Conservation (phyloP, 2,888 invertebrate genomes). For the Rhagophthalmus giganteus region DNA sequence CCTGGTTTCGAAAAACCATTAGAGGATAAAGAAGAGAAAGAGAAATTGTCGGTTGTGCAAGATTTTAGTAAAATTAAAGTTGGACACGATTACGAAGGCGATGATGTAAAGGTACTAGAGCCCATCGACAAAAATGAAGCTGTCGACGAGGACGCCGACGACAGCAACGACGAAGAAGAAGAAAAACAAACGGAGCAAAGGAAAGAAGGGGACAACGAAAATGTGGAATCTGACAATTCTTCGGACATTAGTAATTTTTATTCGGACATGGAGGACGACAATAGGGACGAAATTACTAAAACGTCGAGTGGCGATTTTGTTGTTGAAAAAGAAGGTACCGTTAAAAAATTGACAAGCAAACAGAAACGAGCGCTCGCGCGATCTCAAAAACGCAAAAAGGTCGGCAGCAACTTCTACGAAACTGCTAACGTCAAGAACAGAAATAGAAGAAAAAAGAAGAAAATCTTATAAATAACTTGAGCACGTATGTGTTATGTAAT, state of each 20-base stretch:
- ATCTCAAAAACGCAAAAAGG: constrained; percentile 74
- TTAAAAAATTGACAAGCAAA: constrained; percentile 72
- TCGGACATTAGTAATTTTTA: constrained; percentile 71
- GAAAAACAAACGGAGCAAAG: too few species aligned
- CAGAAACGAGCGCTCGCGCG: constrained; percentile 75
- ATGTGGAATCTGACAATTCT: constrained; percentile 46
- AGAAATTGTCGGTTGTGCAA: constrained; percentile 67
- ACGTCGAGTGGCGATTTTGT: constrained; percentile 57
- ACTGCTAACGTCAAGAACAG: constrained; percentile 86
- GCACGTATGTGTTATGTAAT: too few species aligned
- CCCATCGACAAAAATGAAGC: constrained; percentile 49
- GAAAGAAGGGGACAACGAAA: constrained; percentile 55
- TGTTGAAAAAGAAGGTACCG: constrained; percentile 45
- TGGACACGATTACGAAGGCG: constrained; percentile 52
- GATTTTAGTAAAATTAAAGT: constrained; percentile 82
- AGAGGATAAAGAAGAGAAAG: constrained; percentile 49
- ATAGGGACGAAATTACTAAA: constrained; percentile 57
- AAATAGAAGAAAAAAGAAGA: constrained; percentile 71
- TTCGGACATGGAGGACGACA: constrained; percentile 67
- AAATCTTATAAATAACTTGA: neutral
- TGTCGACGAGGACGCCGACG: constrained; percentile 32
- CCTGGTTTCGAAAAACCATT: constrained; percentile 77
- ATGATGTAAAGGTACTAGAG: constrained; percentile 64
- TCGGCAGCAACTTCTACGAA: constrained; percentile 89
- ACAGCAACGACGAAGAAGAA: constrained; percentile 41